Percentiles rank a stretch among this genome's conserved stretches.
Conservation (phyloP, 1,140 invertebrate species). For the Ceratina australensis region DNA sequence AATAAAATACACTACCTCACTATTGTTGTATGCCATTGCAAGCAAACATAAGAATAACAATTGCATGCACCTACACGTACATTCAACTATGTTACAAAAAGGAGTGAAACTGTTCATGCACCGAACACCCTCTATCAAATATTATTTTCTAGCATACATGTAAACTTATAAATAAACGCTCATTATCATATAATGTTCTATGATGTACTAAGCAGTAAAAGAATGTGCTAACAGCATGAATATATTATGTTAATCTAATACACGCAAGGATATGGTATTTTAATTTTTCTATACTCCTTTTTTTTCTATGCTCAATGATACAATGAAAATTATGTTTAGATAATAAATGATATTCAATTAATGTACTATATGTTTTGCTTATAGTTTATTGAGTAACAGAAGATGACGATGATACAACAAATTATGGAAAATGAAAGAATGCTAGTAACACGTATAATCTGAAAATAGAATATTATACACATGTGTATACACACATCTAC, state of each 20-base stretch:
- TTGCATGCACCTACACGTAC: background rate
- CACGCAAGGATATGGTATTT: background rate
- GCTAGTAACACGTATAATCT: conserved; percentile 40
- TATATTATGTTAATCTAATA: conserved; percentile 45
- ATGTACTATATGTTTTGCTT: conserved; percentile 1
- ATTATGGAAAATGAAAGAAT: conserved; percentile 12
- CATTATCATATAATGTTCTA: conserved; percentile 3
- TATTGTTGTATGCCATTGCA: background rate
- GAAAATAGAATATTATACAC: conserved; percentile 44
- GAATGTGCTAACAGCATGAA: conserved; percentile 47
- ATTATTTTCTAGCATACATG: conserved; percentile 18
- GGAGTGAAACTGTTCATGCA: conserved; percentile 21
- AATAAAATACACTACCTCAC: conserved; percentile 8
- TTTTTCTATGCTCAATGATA: conserved; percentile 15
- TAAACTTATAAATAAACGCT: conserved; percentile 23
- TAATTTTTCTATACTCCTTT: conserved; percentile 16
- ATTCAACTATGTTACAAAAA: background rate
- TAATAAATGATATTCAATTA: conserved; percentile 3
- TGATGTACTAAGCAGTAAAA: conserved; percentile 15
- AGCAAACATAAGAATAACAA: background rate
- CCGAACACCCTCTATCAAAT: background rate
- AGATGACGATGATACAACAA: conserved; percentile 2
- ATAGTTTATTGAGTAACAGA: conserved; percentile 1
- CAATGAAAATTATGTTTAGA: background rate
- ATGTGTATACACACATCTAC: conserved; percentile 34